Conservation (phyloP, 2,888 invertebrate species). For the Lagria hirta region DNA sequence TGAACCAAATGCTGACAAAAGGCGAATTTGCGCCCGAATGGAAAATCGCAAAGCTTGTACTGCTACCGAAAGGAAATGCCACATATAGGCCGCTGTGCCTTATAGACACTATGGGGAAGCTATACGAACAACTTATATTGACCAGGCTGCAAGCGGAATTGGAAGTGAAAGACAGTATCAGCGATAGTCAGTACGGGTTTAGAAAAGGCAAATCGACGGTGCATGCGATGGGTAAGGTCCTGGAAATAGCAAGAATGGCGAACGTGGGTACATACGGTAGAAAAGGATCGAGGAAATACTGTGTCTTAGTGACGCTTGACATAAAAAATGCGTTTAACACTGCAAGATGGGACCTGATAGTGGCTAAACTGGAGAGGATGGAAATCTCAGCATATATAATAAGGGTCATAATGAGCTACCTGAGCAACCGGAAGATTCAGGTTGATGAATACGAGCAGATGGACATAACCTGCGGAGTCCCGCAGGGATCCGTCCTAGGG, state of each 20-base stretch:
- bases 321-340: constrained; percentile 28
- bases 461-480: constrained; percentile 8
- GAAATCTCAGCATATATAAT: constrained; percentile 13
- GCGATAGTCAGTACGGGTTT: too few relatives aligned
- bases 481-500: constrained; percentile 19
- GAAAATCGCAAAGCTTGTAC: too few relatives aligned
- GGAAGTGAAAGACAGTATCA: too few relatives aligned
- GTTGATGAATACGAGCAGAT: neutral
- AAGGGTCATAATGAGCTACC: constrained; percentile 16
- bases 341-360: constrained; percentile 16
- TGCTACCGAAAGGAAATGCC: too few relatives aligned
- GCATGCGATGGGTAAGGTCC: too few relatives aligned
- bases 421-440: constrained; percentile 11
- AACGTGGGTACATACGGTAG: constrained; percentile 3
- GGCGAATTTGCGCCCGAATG: too few relatives aligned
- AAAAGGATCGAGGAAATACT: constrained; percentile 9
- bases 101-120: too few relatives aligned
- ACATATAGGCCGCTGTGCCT: too few relatives aligned
- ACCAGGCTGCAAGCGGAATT: too few relatives aligned
- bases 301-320: constrained; percentile 21
- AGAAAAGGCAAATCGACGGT: too few relatives aligned
- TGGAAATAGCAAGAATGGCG: constrained; percentile 9
- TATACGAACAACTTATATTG: too few relatives aligned
- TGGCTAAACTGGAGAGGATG: constrained; percentile 10
- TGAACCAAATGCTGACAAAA: too few relatives aligned